Evolutionary conservation across 2,113 vertebrate genomes (phyloP).

Genomic region (Phalacrocorax carbo): DNA sequence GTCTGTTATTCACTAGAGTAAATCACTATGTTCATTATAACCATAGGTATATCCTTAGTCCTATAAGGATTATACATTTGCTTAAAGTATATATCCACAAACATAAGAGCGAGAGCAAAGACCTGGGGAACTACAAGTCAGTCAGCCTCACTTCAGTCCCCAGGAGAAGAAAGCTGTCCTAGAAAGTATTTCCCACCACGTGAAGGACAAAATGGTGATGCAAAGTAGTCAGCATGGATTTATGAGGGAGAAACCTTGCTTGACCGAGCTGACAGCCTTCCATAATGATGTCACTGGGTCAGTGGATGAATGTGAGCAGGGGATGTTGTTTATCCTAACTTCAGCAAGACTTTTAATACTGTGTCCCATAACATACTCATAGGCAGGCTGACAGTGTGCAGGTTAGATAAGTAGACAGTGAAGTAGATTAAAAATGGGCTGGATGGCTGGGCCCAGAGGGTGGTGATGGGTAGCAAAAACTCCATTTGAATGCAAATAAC

Average conservation of each 20-base stretch:
- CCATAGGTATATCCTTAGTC: background rate
- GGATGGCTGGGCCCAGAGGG: background rate
- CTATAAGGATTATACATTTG: background rate
- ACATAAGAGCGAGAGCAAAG: background rate
- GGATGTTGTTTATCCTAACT: background rate
- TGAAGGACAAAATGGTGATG: background rate
- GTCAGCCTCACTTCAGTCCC: background rate
- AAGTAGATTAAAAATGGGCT: accelerated
- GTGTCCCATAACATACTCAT: background rate
- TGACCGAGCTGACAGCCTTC: background rate
- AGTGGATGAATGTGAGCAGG: too few species aligned
- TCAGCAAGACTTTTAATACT: background rate
- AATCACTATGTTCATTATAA: background rate
- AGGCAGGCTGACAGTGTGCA: background rate
- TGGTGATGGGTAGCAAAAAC: background rate
- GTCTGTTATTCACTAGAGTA: background rate
- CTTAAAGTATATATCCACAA: background rate
- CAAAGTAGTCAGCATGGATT: background rate
- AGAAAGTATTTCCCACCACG: background rate
- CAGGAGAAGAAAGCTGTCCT: background rate
- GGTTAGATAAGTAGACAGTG: background rate
- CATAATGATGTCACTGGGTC: background rate
- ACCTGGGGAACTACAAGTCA: background rate
- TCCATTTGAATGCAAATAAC: background rate
- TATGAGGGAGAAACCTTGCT: background rate